Evolutionary conservation across 2,888 invertebrate genomes (phyloP), one percentile per base, ranked within the genome.

Genomic region (Ashinkailepas kermadecensis): DNA sequence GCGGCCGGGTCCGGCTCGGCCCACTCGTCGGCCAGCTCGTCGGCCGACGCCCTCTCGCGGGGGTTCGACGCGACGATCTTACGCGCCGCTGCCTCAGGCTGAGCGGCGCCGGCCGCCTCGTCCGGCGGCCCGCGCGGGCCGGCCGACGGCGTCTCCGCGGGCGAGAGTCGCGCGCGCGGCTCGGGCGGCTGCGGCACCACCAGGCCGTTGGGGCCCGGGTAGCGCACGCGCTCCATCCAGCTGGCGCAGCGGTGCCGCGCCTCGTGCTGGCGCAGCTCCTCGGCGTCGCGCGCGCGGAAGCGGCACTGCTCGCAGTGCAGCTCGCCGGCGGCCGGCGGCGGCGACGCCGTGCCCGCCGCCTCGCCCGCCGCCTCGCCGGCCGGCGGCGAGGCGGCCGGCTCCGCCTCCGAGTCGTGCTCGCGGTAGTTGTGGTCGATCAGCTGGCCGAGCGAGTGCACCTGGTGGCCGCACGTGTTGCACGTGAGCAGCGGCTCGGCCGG

Each of bases 141-240:
- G 23, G 23, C 23, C 21, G 59, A 83, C 80, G 70, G 70, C 54
- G 39, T 80, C 79, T 58, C 91, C 82, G 82, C 62, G 83, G 39
- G 39, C 39, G 39, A 39, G 2, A 39, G 39, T 39, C 39, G 39
- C 39, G 39, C 39, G 39, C 39, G 39, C 39, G 39, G 92, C 87
- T 93, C 93, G 86, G 92, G 92, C 65, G 94, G 90, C 86, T 94
- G 92, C 54, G 95, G 88, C 83, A 93, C 91, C 1, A 94, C 93
- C 86, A 96, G 25, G 93, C 67, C 94, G 90, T 80, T 90, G 89
- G 56, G 91, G 90, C 13, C 87, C 82, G 56, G 80, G 80, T 80
- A 54, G 78, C 64, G 78, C 39, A 39, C 18, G 78, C 58, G 25
- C 18, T 15, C 18, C 12, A 65, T 3, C 67, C 65, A 70, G 57